phyloP scores from a whole-genome alignment of 2,888 invertebrate species.

The Phorcus lineatus region DNA sequence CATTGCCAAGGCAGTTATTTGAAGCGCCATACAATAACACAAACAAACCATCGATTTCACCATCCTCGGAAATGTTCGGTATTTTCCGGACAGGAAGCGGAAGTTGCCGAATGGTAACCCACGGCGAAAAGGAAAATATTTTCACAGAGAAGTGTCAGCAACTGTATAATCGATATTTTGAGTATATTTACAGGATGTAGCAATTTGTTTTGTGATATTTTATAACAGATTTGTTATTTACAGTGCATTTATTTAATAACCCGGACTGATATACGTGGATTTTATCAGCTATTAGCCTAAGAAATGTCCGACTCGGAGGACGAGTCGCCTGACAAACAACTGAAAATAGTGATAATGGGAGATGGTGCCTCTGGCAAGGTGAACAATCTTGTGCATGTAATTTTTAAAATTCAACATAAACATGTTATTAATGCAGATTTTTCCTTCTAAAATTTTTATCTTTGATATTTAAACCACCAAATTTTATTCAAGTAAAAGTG shows the following conservation, averaged over 20 bases:
- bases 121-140: conserved; percentile 28
- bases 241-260: neutral
- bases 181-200: neutral
- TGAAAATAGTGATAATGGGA: conserved; percentile 88
- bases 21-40: too few species aligned
- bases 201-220: neutral
- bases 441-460: too few species aligned
- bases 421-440: too few species aligned
- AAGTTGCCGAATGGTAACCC: conserved; percentile 23
- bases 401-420: too few species aligned
- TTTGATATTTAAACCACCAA: too few species aligned
- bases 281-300: neutral
- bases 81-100: neutral
- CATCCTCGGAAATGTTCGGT: neutral
- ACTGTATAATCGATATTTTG: neutral
- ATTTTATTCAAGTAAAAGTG: too few species aligned
- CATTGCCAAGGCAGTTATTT: too few species aligned
- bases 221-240: neutral
- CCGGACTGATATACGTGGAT: conserved; percentile 18
- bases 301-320: conserved; percentile 75
- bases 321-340: conserved; percentile 76
- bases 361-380: conserved; percentile 90
- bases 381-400: conserved; percentile 65
- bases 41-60: too few species aligned
- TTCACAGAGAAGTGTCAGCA: neutral